Conservation (phyloP, 2,113 vertebrate species). For the Zosterops pallidus region DNA sequence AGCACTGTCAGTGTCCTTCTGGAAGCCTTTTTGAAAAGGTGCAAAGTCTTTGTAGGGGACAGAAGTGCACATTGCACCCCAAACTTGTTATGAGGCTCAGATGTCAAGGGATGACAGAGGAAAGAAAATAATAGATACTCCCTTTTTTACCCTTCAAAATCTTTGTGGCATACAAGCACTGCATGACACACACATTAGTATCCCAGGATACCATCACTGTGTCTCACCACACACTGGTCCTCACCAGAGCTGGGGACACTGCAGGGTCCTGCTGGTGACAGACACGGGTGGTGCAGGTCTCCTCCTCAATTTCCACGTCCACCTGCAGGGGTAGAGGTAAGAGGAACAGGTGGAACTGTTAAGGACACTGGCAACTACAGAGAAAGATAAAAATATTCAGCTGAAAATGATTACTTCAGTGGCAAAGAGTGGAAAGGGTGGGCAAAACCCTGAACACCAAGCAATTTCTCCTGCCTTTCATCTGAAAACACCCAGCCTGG, state of each 20-base stretch:
- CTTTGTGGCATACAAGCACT: background rate
- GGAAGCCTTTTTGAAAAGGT: background rate
- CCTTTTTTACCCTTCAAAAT: background rate
- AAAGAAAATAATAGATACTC: background rate
- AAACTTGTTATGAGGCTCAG: background rate
- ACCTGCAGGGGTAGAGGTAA: background rate
- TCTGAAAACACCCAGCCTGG: background rate
- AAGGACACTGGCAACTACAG: background rate
- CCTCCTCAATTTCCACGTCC: background rate
- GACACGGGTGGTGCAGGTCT: background rate
- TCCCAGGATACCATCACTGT: background rate
- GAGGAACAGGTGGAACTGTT: background rate
- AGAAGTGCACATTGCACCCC: background rate
- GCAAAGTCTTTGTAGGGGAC: background rate
- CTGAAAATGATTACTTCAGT: background rate
- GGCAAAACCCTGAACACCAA: background rate
- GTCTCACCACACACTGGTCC: background rate
- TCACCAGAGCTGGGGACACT: background rate
- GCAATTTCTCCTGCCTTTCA: background rate
- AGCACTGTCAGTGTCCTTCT: background rate
- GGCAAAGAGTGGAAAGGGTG: background rate
- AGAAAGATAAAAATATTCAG: background rate
- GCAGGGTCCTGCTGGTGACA: background rate
- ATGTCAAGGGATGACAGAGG: background rate
- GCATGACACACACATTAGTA: accelerated